A percentile compares a stretch with the other conserved stretches of the same genome.
Evolutionary conservation across 1,140 invertebrate genomes (phyloP).

Genomic region (Diabrotica virgifera): DNA sequence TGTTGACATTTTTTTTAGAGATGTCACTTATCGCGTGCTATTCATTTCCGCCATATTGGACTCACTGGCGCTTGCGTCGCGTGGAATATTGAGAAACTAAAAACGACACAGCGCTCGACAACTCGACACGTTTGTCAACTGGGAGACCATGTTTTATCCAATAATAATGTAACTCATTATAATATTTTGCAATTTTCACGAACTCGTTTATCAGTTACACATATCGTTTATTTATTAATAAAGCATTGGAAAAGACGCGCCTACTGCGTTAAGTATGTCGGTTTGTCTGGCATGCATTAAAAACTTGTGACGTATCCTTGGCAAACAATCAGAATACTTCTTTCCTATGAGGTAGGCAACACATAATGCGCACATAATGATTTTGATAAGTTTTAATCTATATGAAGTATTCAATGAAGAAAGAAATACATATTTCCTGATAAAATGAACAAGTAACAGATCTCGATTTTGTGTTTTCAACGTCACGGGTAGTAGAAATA

Average conservation of each 20-base stretch:
- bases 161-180: not conserved
- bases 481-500: slow-evolving; percentile 26
- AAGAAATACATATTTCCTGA: not conserved
- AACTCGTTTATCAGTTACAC: too few relatives aligned
- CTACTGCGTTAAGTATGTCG: not conserved
- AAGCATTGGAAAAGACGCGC: not conserved
- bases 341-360: not conserved
- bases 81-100: slow-evolving; percentile 22
- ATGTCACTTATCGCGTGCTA: slow-evolving; percentile 46
- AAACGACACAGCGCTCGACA: not conserved
- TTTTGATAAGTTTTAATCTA: not conserved
- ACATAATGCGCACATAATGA: not conserved
- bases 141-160: slow-evolving; percentile 1
- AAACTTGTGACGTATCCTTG: not conserved
- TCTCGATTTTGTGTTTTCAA: slow-evolving; percentile 4
- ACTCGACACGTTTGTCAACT: too few relatives aligned
- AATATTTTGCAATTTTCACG: too few relatives aligned
- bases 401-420: not conserved
- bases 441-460: not conserved
- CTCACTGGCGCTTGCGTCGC: slow-evolving; percentile 32
- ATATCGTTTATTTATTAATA: too few relatives aligned
- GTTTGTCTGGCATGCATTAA: not conserved
- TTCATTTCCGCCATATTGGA: slow-evolving; percentile 51
- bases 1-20: slow-evolving; percentile 53
- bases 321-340: not conserved